These are phyloP conservation scores for Achlya flavicornis DNA, from an alignment of 2,888 invertebrate genomes.

Conservation along the genomic window DNA sequence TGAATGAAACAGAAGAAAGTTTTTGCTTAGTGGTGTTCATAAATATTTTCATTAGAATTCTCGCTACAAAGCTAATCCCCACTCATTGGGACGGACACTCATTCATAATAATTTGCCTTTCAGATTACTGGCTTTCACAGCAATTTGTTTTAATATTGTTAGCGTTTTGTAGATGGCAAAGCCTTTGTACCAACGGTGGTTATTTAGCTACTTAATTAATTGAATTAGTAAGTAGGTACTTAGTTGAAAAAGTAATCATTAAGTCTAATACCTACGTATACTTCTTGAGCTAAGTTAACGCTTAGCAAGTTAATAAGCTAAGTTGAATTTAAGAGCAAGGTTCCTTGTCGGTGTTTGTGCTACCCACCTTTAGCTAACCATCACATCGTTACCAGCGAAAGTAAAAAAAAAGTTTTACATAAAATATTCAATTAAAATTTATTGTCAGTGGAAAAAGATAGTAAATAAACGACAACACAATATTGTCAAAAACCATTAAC, in stretches of 20 bases:
- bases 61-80: constrained; percentile 58
- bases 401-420: background rate
- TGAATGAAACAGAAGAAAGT: constrained; percentile 34
- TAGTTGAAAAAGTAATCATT: background rate
- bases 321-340: too few relatives aligned
- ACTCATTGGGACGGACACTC: constrained; percentile 56
- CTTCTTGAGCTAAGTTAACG: background rate
- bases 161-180: constrained; percentile 15
- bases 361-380: too few relatives aligned
- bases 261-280: background rate
- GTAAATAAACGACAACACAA: constrained; percentile 6
- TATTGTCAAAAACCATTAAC: constrained; percentile 44
- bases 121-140: constrained; percentile 45
- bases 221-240: background rate
- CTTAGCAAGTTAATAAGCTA: too few relatives aligned
- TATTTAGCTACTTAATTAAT: constrained; percentile 2
- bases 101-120: constrained; percentile 58
- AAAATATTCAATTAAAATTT: background rate
- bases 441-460: background rate
- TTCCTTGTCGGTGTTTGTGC: too few relatives aligned
- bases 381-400: too few relatives aligned
- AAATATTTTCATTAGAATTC: constrained; percentile 61
- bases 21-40: constrained; percentile 46
- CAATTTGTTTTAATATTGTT: constrained; percentile 41
- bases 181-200: constrained; percentile 1